Evolutionary conservation across 2,113 vertebrate species (phyloP), one percentile per base, ranked within the genome.

Genomic region (Notechis scutatus): DNA sequence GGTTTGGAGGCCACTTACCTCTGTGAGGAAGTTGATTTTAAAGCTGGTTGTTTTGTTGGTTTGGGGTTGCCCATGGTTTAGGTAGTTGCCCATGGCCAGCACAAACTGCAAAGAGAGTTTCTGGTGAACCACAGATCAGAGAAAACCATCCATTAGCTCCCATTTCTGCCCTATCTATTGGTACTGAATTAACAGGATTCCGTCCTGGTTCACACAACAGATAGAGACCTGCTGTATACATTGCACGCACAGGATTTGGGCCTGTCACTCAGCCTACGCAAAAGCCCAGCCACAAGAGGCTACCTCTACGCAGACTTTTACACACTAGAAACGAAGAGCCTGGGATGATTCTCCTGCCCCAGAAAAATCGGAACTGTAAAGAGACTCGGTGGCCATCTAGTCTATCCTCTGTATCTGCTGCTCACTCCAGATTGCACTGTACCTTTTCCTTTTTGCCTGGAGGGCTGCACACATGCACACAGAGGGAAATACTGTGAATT

Each of bases 61-160:
- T 96, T 98, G 98, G 11, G 99, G 99, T 95, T 99, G 99, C 81
- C 99, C 99, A 0, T 99, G 99, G 95, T 99, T 99, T 95, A 99
- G 98, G 92, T 99, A 99, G 95, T 99, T 99, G n/a, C 99, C 99
- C 99, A 99, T 99, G 0, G 99, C 99, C 92, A 99, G 97, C 92
- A 99, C 99, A 88, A 99, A 99, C 99, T 99, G 98, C 90, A 87
- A 92, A 93, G 91, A 87, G 89, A 92, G 20, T 21, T 0, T 5
- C 81, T 18, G 91, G 54, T 90, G 57, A 91, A 0, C 0, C 42
- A 23, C 7, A 1, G 4, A 9, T 88, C 26, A n/a, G 24, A 14
- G 24, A 34, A 47, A 55, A 12, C 55, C 9, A 2, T 3, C 1
- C 2, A 29, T 39, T 0, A 64, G 6, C 39, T 26, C 61, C 61